phyloP scores from a whole-genome alignment of 2,113 vertebrate genomes.

The Protobothrops mucrosquamatus region DNA sequence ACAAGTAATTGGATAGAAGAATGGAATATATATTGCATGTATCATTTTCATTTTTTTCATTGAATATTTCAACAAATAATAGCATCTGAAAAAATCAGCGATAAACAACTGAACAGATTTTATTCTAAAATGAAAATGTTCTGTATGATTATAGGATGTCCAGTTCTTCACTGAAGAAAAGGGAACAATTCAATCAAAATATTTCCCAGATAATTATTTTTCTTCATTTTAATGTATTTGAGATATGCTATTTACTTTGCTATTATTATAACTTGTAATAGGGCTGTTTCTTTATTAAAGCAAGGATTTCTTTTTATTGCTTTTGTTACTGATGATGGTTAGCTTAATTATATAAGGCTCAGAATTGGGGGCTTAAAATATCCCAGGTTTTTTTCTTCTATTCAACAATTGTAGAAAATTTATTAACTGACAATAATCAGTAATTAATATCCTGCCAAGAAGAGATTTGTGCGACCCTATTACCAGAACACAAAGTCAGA shows the following conservation, averaged over 20 bases:
- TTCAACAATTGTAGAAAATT: constrained; percentile 71
- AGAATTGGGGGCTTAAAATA: constrained; percentile 68
- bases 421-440: constrained; percentile 72
- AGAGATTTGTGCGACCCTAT: constrained; percentile 56
- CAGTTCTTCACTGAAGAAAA: constrained; percentile 44
- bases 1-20: constrained; percentile 49
- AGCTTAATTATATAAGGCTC: constrained; percentile 70
- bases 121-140: constrained; percentile 30
- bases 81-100: constrained; percentile 46
- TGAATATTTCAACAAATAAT: constrained; percentile 43
- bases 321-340: constrained; percentile 64
- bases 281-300: constrained; percentile 17
- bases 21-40: constrained; percentile 49
- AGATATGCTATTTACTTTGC: not conserved
- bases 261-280: not conserved
- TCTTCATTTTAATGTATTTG: constrained; percentile 46
- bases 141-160: constrained; percentile 46
- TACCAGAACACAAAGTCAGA: constrained; percentile 54
- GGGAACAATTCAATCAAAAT: constrained; percentile 43
- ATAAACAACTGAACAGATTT: constrained; percentile 48
- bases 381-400: constrained; percentile 47
- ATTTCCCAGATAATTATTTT: constrained; percentile 46
- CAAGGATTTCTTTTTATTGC: constrained; percentile 59
- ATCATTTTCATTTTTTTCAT: constrained; percentile 7
- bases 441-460: constrained; percentile 69